phyloP scores from a whole-genome alignment of 2,888 invertebrate species.

The Chymomyza caudatula region DNA sequence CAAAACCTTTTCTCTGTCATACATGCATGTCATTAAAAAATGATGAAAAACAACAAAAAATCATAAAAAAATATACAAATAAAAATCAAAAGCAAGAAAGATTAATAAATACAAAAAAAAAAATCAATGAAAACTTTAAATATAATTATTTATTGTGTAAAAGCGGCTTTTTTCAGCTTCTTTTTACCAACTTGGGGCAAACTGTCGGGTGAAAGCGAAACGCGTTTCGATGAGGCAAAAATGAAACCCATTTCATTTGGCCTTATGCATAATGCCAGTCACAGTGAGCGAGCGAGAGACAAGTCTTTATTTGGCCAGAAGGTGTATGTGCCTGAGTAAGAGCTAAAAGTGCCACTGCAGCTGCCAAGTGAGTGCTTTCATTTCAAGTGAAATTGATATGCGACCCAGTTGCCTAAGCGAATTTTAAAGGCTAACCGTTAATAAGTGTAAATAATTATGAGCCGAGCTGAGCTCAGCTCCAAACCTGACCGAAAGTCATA shows the following conservation, averaged over 20 bases:
- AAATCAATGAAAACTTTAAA: conserved; percentile 47
- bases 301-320: conserved; percentile 55
- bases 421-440: conserved; percentile 52
- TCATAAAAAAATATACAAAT: conserved; percentile 52
- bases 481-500: conserved; percentile 28
- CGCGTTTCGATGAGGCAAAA: conserved; percentile 6
- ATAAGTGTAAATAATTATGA: conserved; percentile 69
- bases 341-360: conserved; percentile 2
- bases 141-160: conserved; percentile 13
- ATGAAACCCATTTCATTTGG: conserved; percentile 18
- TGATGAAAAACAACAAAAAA: conserved; percentile 71
- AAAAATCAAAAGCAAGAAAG: conserved; percentile 55
- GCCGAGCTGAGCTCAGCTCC: not conserved
- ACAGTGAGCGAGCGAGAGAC: conserved; percentile 34
- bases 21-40: conserved; percentile 76
- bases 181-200: conserved; percentile 14
- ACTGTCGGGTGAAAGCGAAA: conserved; percentile 57
- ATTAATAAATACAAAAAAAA: conserved; percentile 66
- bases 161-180: conserved; percentile 1
- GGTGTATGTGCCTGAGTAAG: not conserved
- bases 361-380: conserved; percentile 58
- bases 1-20: conserved; percentile 70
- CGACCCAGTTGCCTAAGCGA: conserved; percentile 64
- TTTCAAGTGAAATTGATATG: conserved; percentile 71
- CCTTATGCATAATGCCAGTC: conserved; percentile 32